phyloP scores from a whole-genome alignment of 2,113 vertebrate genomes.

The Brachyhypopomus occidentalis region DNA sequence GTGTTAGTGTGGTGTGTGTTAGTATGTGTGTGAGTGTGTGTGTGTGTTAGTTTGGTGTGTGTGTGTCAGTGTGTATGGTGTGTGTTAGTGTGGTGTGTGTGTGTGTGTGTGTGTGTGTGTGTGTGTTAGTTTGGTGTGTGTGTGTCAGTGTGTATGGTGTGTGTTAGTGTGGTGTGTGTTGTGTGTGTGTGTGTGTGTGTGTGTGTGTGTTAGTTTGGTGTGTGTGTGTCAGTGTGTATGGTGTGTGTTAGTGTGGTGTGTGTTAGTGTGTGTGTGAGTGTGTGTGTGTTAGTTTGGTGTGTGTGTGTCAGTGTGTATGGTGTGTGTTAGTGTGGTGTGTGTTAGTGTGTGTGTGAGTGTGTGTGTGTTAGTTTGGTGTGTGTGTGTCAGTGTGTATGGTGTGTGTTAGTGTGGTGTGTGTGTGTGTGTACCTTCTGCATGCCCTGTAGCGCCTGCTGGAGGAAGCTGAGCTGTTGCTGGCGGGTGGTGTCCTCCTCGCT shows the following conservation, averaged over 20 bases:
- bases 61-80: neutral
- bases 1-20: too few relatives aligned
- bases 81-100: neutral
- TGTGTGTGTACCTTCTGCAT: conserved; percentile 88
- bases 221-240: too few relatives aligned
- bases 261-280: too few relatives aligned
- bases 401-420: conserved; percentile 6
- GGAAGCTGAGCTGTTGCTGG: conserved; percentile 90
- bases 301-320: too few relatives aligned
- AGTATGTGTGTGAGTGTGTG: too few relatives aligned
- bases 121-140: neutral
- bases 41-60: neutral
- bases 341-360: conserved; percentile 6
- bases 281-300: too few relatives aligned
- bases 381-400: too few relatives aligned
- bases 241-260: too few relatives aligned
- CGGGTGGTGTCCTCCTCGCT: conserved; percentile 86
- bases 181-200: too few relatives aligned
- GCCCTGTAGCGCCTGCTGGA: conserved; percentile 93
- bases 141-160: conserved; percentile 5
- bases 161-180: neutral
- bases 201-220: too few relatives aligned
- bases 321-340: too few relatives aligned
- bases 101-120: conserved; percentile 1
- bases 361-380: neutral